Base-by-base conservation (phyloP, 2,797 vertebrate species). In the Crenichthys baileyi region DNA sequence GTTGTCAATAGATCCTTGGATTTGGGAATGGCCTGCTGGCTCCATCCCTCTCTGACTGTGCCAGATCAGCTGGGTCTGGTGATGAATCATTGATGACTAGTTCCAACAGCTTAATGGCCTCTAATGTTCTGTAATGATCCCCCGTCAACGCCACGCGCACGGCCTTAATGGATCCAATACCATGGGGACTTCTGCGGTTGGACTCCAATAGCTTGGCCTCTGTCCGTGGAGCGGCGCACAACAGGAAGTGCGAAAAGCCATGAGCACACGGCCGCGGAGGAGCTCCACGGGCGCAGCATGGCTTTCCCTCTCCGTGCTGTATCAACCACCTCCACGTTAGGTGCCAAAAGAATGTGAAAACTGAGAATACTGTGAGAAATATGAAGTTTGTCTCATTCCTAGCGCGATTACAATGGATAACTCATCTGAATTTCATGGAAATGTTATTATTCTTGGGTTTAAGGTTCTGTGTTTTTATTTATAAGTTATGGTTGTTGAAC, bases 81-180 rank as follows among this genome's bases (percentile, higher is more conserved):
- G 80, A 97, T 99, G 97, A 98, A 99, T 98, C 96, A 97, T 98
- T 99, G 96, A 99, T 98, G 97, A 97, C 93, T 95, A 70, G 86
- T 96, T 96, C 96, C 96, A 97, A 96, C 95, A 95, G 96, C 96
- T 96, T 97, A 98, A 98, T 97, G 97, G 97, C 92, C 96, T 96
- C 95, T 98, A 98, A 98, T 97, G 97, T 96, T 96, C 96, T 95
- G 96, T 98, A 98, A 98, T 98, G 97, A 98, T 98, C 97, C 96
- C 95, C 96, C 93, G 95, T 96, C 97, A 97, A 96, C 96, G 96
- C 96, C 96, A 82, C 94, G 94, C 94, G 93, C 95, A 93, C 91
- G 93, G 93, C 94, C 95, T 95, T 97, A 97, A 98, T 98, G 97
- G 90, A 94, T 96, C 96, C 90, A 92, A 93, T 97, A 92, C 97